These are phyloP conservation scores for Triops longicaudatus DNA, from an alignment of 1,140 invertebrate genomes.

Conservation along the genomic window DNA sequence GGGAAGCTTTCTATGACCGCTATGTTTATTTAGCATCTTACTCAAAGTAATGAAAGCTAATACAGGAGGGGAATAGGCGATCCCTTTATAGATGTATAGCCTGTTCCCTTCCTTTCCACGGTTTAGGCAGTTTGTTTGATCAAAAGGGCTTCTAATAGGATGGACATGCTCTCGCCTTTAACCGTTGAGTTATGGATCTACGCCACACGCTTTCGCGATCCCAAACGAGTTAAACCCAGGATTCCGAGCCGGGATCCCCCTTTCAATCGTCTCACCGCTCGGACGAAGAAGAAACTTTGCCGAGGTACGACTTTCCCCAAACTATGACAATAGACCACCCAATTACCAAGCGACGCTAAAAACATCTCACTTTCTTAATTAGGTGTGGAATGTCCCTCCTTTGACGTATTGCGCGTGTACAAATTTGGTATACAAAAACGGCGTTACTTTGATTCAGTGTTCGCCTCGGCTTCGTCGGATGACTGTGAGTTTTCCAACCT, in stretches of 20 bases:
- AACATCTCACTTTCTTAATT: conserved; percentile 18
- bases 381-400: conserved; percentile 36
- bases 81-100: not conserved
- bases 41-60: conserved; percentile 30
- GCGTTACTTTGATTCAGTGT: conserved; percentile 34
- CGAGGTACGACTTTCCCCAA: conserved; percentile 30
- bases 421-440: conserved; percentile 36
- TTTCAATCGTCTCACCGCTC: conserved; percentile 30
- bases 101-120: conserved; percentile 21
- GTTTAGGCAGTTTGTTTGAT: conserved; percentile 22
- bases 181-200: conserved; percentile 36
- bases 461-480: conserved; percentile 31
- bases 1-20: conserved; percentile 34
- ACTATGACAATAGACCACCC: not conserved
- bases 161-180: conserved; percentile 30
- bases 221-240: conserved; percentile 27
- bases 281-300: conserved; percentile 33
- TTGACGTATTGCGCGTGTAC: conserved; percentile 35
- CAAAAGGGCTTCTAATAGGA: not conserved
- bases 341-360: not conserved
- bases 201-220: conserved; percentile 34
- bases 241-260: conserved; percentile 26
- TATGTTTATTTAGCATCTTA: conserved; percentile 36
- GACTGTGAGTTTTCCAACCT: conserved; percentile 35
- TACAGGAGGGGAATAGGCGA: not conserved